Evolutionary conservation across 2,888 invertebrate genomes (phyloP).

Genomic region (Phasia obesa): DNA sequence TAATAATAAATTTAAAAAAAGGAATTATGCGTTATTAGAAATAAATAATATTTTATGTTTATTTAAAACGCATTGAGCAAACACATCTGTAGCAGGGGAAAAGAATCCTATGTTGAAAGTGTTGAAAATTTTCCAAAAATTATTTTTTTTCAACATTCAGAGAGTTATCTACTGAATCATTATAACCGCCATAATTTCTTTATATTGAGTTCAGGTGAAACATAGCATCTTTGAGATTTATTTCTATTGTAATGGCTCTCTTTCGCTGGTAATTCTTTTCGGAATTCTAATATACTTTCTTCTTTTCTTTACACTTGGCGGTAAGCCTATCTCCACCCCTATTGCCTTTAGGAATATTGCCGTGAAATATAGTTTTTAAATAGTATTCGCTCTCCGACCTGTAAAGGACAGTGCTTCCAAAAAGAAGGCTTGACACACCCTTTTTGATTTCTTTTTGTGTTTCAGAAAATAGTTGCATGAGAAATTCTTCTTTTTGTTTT

Average conservation of each 20-base stretch:
- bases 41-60: too few relatives aligned
- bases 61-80: too few relatives aligned
- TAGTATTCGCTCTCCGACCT: conserved; percentile 45
- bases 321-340: conserved; percentile 33
- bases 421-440: background rate
- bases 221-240: conserved; percentile 38
- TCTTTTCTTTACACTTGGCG: conserved; percentile 9
- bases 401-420: conserved; percentile 38
- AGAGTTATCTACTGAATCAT: conserved; percentile 23
- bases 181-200: too few relatives aligned
- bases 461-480: conserved; percentile 55
- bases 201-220: conserved; percentile 37
- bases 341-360: background rate
- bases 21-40: too few relatives aligned
- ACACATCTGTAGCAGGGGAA: too few relatives aligned
- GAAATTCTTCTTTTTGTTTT: conserved; percentile 40
- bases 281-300: background rate
- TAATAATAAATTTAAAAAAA: too few relatives aligned
- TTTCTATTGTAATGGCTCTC: conserved; percentile 6
- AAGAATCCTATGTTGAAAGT: too few relatives aligned
- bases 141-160: conserved; percentile 39
- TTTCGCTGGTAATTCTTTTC: conserved; percentile 34
- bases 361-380: conserved; percentile 42
- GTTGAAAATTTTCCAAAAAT: too few relatives aligned
- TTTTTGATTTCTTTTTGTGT: conserved; percentile 43